Percentiles rank a stretch among this genome's conserved stretches.
Evolutionary conservation across 2,113 vertebrate species (phyloP).

Genomic region (Muscicapa adusta): DNA sequence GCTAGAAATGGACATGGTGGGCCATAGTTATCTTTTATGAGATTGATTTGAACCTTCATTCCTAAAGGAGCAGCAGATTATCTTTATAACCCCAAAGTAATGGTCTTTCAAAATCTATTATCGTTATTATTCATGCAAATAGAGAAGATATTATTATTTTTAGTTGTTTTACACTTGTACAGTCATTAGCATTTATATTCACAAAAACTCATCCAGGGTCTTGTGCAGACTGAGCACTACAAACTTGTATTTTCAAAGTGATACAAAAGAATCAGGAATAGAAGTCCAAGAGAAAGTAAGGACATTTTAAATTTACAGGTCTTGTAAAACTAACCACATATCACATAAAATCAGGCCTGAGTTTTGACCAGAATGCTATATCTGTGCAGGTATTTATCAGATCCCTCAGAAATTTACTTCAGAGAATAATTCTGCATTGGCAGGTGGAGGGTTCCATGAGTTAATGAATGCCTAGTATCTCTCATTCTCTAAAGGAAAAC

Average conservation of each 20-base stretch:
- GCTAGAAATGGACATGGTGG: accelerated
- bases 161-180: neutral
- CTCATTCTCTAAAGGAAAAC: neutral
- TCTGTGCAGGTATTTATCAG: neutral
- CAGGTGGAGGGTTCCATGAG: neutral
- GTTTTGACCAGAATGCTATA: neutral
- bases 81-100: neutral
- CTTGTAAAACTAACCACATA: neutral
- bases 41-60: neutral
- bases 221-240: neutral
- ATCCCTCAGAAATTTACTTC: neutral
- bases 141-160: neutral
- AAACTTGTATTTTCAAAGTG: neutral
- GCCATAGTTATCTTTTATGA: neutral
- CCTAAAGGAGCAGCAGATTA: neutral
- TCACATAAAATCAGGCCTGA: neutral
- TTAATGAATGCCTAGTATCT: neutral
- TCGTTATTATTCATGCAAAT: neutral
- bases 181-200: neutral
- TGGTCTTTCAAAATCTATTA: neutral
- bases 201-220: neutral
- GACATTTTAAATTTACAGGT: neutral
- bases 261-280: neutral
- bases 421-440: neutral
- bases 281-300: neutral